Evolutionary conservation across 1,140 invertebrate species (phyloP), one percentile per base, ranked within the genome.

Genomic region (Caerostris extrusa): DNA sequence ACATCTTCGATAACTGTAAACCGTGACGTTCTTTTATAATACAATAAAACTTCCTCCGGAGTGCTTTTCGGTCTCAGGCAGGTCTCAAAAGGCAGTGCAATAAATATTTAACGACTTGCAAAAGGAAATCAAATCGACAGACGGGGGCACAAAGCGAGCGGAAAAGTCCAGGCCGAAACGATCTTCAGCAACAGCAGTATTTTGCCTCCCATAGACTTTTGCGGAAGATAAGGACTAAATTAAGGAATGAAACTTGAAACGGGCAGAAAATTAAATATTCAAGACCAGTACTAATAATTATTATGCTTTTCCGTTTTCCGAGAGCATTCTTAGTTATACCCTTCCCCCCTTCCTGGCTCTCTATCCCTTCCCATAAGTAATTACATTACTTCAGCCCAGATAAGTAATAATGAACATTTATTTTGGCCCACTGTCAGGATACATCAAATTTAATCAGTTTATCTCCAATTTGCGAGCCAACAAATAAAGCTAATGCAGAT

Each of bases 321-420:
- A 12, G 19, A 60, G 85, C 12, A 58, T 87, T 87, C 83, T 93
- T 88, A 58, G 61, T 71, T n/a, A n/a, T n/a, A 56, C 7, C 55
- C 17, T 7, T 12, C 12, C 50, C n/a, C n/a, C n/a, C 6, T n/a
- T 5, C 64, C 34, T n/a, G n/a, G n/a, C n/a, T n/a, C n/a, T n/a
- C n/a, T n/a, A n/a, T n/a, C 3, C n/a, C 53, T 53, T 8, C 6
- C 17, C 10, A 3, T 50, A 5, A 64, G 85, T 93, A 93, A 89
- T 93, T 93, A 61, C 69, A 89, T 88, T 88, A 89, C n/a, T 19
- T 34, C 83, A 89, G 92, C 85, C 69, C 85, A 88, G 92, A 93
- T 93, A 93, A 93, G 86, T 88, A 88, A 93, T 93, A 93, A 93
- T 93, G 85, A 93, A 93, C 92, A 89, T 93, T 93, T 93, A 93